Base-by-base conservation (phyloP, 2,797 vertebrate species). In the Pipistrellus kuhlii region DNA sequence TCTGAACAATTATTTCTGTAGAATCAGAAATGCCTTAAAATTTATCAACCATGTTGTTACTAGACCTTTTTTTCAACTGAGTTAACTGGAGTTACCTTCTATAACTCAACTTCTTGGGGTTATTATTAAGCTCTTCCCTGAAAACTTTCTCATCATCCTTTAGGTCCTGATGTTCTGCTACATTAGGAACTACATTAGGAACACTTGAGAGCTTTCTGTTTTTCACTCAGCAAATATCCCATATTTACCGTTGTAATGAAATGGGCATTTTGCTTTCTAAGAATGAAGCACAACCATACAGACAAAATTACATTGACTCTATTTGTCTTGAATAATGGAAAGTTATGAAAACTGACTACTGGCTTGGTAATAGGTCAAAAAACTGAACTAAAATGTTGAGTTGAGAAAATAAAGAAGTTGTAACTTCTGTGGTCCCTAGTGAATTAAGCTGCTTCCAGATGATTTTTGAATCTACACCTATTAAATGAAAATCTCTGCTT, bases 401-500 rank as follows among this genome's bases (percentile, higher is more conserved):
- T 27, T 94, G 27, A 35, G 27, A 35, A 13, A 38, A 66, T 30
- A 87, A 82, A 82, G 62, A 88, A 80, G 35, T 90, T 44, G 38
- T 27, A 71, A 53, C 11, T 38, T 94, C 86, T 72, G 11, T 62
- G 55, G 75, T 38, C 11, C 17, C 27, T 3, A 44, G n/a, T 88
- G 72, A 57, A 95, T 57, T 55, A 88, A 66, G 93, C 76, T 81
- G 53, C 32, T 91, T 90, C 55, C 30, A 91, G 25, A 57, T 94
- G 6, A 48, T 80, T 94, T 96, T 75, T 69, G 71, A 97, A 93
- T 27, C 80, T 27, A 0, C 48, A 94, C 44, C 14, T 86, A 83
- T 83, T 93, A 81, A 95, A 76, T 72, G 77, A 95, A 92, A 95
- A 62, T 85, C 53, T 93, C 73, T 62, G 62, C 77, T 94, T 85